Conservation (phyloP, 1,140 invertebrate species). For the Leptinotarsa undecemlineata region DNA sequence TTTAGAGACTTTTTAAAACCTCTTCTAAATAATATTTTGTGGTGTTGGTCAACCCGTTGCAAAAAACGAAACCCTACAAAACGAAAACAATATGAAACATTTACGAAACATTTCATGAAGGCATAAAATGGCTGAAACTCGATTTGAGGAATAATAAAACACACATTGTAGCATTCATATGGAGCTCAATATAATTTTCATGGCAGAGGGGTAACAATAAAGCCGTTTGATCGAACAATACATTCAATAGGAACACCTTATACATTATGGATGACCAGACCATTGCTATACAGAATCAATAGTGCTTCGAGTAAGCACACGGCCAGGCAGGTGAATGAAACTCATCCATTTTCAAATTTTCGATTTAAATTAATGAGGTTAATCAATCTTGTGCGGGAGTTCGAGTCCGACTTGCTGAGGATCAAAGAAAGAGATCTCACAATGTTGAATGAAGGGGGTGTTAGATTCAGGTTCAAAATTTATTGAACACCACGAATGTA, state of each 20-base stretch:
- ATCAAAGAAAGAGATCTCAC: neutral
- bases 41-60: too few species aligned
- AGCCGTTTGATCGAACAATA: constrained; percentile 23
- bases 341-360: constrained; percentile 12
- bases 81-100: neutral
- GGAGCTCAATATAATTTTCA: constrained; percentile 20
- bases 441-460: neutral
- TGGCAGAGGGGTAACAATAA: constrained; percentile 11
- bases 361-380: constrained; percentile 13
- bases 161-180: constrained; percentile 21
- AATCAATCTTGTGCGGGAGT: neutral
- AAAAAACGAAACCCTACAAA: constrained; percentile 1
- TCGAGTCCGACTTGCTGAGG: neutral
- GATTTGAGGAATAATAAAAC: constrained; percentile 23
- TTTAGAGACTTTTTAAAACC: too few species aligned
- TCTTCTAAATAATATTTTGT: too few species aligned
- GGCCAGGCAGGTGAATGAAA: neutral
- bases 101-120: neutral
- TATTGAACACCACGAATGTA: too few species aligned
- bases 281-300: neutral
- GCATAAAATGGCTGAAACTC: constrained; percentile 11
- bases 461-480: neutral
- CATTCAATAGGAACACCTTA: constrained; percentile 16
- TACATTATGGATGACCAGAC: constrained; percentile 18
- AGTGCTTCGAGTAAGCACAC: neutral